phyloP scores from a whole-genome alignment of 1,140 invertebrate genomes.

The Calephelis virginiensis region DNA sequence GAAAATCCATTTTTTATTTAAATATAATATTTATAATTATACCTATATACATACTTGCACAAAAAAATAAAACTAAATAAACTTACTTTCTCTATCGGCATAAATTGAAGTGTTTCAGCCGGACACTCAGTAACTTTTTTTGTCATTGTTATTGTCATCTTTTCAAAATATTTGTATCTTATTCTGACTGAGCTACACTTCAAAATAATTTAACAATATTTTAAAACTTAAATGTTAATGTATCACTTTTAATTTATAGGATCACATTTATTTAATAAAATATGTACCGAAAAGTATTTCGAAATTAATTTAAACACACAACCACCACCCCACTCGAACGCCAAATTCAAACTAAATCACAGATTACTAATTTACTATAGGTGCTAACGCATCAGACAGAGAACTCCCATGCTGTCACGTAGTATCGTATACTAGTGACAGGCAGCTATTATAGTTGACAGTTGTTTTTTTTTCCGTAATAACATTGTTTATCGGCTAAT shows the following conservation, averaged over 20 bases:
- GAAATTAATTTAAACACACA: background rate
- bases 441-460: too few relatives aligned
- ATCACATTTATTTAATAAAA: conserved; percentile 1
- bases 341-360: background rate
- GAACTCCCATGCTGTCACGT: too few relatives aligned
- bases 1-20: too few relatives aligned
- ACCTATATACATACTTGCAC: background rate
- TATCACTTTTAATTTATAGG: background rate
- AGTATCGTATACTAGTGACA: too few relatives aligned
- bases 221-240: background rate
- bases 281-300: background rate
- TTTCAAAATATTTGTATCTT: conserved; percentile 12
- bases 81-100: conserved; percentile 72
- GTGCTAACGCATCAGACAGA: too few relatives aligned
- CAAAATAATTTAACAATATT: background rate
- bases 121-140: conserved; percentile 68
- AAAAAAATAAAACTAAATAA: conserved; percentile 17
- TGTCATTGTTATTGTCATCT: conserved; percentile 68
- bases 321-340: background rate
- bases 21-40: too few relatives aligned
- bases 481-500: too few relatives aligned
- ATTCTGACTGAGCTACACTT: too few relatives aligned
- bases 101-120: conserved; percentile 67
- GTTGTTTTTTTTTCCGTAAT: too few relatives aligned
- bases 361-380: too few relatives aligned